Evolutionary conservation across 2,113 vertebrate species (phyloP).

Genomic region (Nesogale talazaci): DNA sequence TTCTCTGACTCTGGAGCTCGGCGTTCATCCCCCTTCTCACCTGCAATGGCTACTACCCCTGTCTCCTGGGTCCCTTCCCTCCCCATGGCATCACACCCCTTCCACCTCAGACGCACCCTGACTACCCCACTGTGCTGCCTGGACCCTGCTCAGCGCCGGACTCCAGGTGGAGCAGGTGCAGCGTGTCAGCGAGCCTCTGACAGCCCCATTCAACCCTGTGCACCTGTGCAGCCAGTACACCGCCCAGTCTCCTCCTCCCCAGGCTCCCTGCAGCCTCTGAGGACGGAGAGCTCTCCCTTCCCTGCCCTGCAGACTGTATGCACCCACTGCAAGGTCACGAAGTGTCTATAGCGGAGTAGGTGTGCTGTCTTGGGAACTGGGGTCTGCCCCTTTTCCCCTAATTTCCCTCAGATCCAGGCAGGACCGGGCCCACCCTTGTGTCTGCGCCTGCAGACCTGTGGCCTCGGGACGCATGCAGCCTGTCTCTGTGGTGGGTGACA

Average conservation of each 20-base stretch:
- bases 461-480: neutral
- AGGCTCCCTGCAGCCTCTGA: neutral
- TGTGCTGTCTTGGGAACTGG: neutral
- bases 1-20: neutral
- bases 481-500: neutral
- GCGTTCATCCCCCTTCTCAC: neutral
- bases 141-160: accelerated
- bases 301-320: neutral
- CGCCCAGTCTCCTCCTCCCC: neutral
- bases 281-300: neutral
- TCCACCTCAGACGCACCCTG: no score
- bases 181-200: neutral
- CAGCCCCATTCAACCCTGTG: neutral
- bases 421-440: neutral
- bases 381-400: neutral
- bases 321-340: neutral
- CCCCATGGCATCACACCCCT: neutral
- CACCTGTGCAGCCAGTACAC: neutral
- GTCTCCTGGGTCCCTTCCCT: neutral
- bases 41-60: accelerated
- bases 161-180: neutral
- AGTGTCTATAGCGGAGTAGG: no score
- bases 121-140: no score
- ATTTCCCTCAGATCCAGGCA: neutral
- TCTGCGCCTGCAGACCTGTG: neutral